Percentiles rank a stretch among this genome's conserved stretches.
These are phyloP conservation scores for Geococcyx californianus DNA, from an alignment of 2,113 vertebrate genomes.

Conservation along the genomic window DNA sequence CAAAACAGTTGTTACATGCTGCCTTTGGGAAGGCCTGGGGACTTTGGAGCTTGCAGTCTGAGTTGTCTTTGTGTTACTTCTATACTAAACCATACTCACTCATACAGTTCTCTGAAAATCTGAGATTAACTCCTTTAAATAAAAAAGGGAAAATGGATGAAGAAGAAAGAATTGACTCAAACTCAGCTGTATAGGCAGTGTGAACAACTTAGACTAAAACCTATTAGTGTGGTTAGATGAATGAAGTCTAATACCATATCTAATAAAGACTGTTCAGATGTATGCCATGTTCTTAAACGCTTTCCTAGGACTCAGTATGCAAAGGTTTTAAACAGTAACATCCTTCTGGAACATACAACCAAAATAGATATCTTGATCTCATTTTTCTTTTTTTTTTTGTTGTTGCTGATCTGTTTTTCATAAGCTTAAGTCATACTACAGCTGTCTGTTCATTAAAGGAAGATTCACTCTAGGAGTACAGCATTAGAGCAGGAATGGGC, in stretches of 20 bases:
- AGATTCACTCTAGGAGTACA: neutral
- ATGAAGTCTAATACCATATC: neutral
- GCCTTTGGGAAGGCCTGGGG: neutral
- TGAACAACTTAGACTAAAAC: neutral
- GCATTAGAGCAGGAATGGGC: neutral
- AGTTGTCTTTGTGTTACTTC: neutral
- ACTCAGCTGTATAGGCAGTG: neutral
- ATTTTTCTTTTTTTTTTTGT: neutral
- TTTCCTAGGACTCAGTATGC: neutral
- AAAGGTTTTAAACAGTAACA: neutral
- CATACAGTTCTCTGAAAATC: neutral
- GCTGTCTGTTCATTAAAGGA: neutral
- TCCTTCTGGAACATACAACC: neutral
- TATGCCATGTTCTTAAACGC: neutral
- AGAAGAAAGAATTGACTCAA: neutral
- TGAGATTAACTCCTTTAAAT: neutral
- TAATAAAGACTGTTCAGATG: neutral
- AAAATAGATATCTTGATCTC: neutral
- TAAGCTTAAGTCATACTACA: neutral
- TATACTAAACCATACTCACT: neutral
- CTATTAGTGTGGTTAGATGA: neutral
- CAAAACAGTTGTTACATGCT: neutral
- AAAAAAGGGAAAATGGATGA: neutral
- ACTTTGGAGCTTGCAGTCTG: neutral
- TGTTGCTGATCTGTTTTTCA: neutral